Evolutionary conservation across 2,113 vertebrate genomes (phyloP), one percentile per base, ranked within the genome.

Genomic region (Maccullochella peelii): DNA sequence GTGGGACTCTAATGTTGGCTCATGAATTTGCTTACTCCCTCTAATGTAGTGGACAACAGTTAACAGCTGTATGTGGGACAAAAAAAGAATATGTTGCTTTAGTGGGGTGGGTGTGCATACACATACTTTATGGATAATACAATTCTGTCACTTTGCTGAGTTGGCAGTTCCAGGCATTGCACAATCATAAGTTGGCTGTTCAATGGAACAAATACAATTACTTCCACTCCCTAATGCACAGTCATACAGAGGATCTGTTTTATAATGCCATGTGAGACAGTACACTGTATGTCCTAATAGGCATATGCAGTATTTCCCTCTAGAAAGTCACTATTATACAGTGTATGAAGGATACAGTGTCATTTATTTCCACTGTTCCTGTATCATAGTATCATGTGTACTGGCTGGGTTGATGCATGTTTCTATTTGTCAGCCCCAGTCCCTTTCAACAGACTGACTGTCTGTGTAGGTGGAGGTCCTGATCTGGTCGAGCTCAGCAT

Each of bases 381-480:
- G 42, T 14, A 44, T 44, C 44, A 2, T 36, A 9, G 52, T 27
- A 15, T 52, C 33, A 59, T 50, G 10, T 54, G 5, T 33, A 1
- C 27, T 55, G 50, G 65, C 27, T 42, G 21, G 8, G 55, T 68
- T 49, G 62, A 58, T 70, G 61, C 62, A 42, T 69, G 62, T 57
- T 61, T 70, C 36, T 47, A 2, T 83, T 70, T 77, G 25, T 79
- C 78, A 74, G 57, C 33, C 65, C 5, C 12, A n/a, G 73, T 84
- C 73, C 36, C 66, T 84, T 61, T 75, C 49, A 50, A 33, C 42
- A 63, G 78, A 55, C 42, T 69, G 75, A 70, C 61, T 80, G 55
- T 69, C 36, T 82, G 73, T 86, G 84, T 81, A 78, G 78, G 75
- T 90, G 76, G 73, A 58, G 58, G 72, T 62, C 52, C 27, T 67